Evolutionary conservation across 2,888 invertebrate species (phyloP).

Genomic region (Agriopis leucophaearia): DNA sequence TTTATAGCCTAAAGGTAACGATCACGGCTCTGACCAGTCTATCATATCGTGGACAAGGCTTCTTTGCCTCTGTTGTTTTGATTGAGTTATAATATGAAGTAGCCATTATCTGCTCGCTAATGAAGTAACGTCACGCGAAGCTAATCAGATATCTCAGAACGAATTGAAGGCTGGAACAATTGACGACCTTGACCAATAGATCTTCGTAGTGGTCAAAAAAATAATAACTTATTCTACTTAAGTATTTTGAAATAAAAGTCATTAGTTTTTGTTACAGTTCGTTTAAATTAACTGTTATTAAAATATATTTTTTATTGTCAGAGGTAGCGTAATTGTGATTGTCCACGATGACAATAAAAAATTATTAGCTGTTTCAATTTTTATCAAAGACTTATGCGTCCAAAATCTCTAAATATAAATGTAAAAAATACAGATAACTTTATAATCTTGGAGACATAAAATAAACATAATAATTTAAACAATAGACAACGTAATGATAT

Average conservation of each 20-base stretch:
- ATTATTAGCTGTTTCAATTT: no score
- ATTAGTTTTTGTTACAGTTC: slow-evolving; percentile 3
- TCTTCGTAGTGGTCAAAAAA: slow-evolving; percentile 67
- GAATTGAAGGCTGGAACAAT: slow-evolving; percentile 61
- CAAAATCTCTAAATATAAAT: no score
- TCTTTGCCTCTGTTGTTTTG: slow-evolving; percentile 36
- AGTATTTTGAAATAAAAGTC: background rate
- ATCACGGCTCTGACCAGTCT: slow-evolving; percentile 20
- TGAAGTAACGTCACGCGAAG: slow-evolving; percentile 66
- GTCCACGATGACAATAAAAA: background rate
- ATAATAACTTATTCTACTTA: slow-evolving; percentile 13
- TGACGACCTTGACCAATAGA: slow-evolving; percentile 73
- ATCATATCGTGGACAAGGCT: slow-evolving; percentile 7
- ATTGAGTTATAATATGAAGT: slow-evolving; percentile 30
- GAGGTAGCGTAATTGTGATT: background rate
- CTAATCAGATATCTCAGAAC: slow-evolving; percentile 62
- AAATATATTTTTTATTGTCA: background rate
- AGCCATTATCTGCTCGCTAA: slow-evolving; percentile 48
- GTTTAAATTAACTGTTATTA: background rate
- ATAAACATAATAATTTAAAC: background rate
- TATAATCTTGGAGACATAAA: background rate
- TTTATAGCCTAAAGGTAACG: slow-evolving; percentile 33
- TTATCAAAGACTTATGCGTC: no score
- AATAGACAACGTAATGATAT: background rate
- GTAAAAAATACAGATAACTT: background rate